Evolutionary conservation across 2,888 invertebrate species (phyloP), one percentile per base, ranked within the genome.

Genomic region (Leptopilina drosophilae): DNA sequence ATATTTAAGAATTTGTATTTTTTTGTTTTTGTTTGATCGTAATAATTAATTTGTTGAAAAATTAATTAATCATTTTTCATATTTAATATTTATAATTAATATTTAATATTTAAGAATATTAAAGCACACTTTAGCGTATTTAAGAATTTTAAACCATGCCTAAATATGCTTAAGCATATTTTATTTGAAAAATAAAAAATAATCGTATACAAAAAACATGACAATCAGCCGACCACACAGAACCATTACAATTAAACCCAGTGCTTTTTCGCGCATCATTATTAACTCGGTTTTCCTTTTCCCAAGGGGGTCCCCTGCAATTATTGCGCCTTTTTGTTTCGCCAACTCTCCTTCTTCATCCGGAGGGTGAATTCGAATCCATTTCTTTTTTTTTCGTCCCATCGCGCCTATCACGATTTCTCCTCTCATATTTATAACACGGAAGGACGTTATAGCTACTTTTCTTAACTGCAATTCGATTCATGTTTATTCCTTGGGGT

Each of bases 181-280:
- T 33, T 3, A 33, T 33, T 33, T 33, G 3, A 33, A 33, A 33
- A 33, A 33, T 33, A 33, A 33, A 20, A 33, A 33, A 33, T 33
- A 33, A 33, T 5, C 33, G 2, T 4, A 33, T 33, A 33, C 20
- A 9, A 20, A 20, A 62, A 20, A 62, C 8, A 62, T 15, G 8
- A 15, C 85, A 87, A 87, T 88, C 87, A 84, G 85, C 85, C 84
- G 84, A 85, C 87, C 88, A 81, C 73, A 73, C 56, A 42, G 62
- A 90, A 87, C 90, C 88, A 90, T 91, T 90, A 89, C 90, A 88
- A 91, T 91, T 91, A 90, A 91, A 90, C 89, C 89, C 81, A 83
- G 82, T 83, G 87, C 85, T 89, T 88, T 87, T 88, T 87, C 85
- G 86, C 87, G 86, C 85, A 87, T 89, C 87, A 87, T 89, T 90